Conservation (phyloP, 2,113 vertebrate genomes). For the Excalfactoria chinensis region DNA sequence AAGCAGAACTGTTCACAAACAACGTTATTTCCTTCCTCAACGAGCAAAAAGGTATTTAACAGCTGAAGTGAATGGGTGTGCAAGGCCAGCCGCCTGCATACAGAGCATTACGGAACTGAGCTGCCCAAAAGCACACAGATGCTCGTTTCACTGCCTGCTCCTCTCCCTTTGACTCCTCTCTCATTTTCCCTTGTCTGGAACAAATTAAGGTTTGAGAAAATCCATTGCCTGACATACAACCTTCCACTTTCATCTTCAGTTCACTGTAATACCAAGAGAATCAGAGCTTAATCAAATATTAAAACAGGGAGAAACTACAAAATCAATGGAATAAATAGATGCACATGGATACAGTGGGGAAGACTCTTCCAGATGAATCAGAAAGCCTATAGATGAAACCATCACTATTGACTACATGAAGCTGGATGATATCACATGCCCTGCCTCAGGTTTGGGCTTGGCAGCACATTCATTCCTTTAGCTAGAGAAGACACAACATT, state of each 20-base stretch:
- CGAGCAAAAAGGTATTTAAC: background rate
- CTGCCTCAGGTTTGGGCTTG: background rate
- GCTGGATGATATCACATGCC: background rate
- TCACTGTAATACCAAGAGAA: background rate
- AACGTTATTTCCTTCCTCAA: background rate
- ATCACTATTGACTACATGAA: background rate
- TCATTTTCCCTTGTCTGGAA: background rate
- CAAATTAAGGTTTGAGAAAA: background rate
- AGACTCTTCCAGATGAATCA: background rate
- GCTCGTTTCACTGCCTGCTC: background rate
- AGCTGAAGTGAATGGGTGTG: background rate
- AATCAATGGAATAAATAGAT: background rate
- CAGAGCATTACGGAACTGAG: background rate
- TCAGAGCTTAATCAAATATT: background rate
- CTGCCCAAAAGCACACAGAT: background rate
- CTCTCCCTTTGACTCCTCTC: background rate
- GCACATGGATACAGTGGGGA: background rate
- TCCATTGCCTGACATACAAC: background rate
- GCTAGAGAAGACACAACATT: background rate
- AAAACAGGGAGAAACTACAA: background rate
- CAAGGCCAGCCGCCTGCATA: background rate
- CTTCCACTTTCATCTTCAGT: background rate
- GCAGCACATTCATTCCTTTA: background rate
- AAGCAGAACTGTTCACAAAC: background rate
- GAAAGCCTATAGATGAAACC: background rate